Percentiles rank a stretch among this genome's conserved stretches.
Evolutionary conservation across 2,113 vertebrate species (phyloP).

Genomic region (Lepus europaeus): DNA sequence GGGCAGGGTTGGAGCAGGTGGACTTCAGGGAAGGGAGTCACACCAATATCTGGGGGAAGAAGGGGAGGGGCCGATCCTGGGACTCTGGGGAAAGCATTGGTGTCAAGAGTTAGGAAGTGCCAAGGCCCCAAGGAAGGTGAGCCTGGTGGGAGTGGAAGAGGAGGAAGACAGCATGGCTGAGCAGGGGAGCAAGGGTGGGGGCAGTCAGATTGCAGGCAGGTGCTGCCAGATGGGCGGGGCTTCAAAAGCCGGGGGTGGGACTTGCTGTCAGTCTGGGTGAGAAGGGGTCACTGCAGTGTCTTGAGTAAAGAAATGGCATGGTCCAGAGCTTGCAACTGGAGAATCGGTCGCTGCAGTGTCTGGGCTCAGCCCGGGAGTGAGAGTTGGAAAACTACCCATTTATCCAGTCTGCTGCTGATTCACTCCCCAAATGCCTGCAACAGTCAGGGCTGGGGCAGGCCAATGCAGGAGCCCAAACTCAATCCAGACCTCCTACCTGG

Average conservation of each 20-base stretch:
- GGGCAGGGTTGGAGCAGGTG: not conserved
- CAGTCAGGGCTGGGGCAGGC: too few species aligned
- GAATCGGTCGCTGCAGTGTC: not conserved
- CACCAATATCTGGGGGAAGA: not conserved
- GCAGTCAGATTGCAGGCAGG: not conserved
- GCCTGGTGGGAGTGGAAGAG: not conserved
- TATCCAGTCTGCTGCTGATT: too few species aligned
- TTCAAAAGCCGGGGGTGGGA: not conserved
- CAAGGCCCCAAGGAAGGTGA: not conserved
- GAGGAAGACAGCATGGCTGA: not conserved
- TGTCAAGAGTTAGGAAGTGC: not conserved
- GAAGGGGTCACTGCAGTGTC: not conserved
- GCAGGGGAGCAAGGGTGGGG: not conserved
- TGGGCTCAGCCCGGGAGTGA: not conserved
- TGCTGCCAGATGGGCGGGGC: not conserved
- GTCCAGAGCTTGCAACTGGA: not conserved
- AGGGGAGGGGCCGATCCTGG: not conserved
- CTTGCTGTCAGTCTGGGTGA: not conserved
- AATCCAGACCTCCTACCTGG: too few species aligned
- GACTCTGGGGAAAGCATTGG: not conserved
- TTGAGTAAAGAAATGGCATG: not conserved
- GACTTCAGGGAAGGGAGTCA: not conserved
- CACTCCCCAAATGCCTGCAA: not conserved
- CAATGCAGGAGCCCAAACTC: too few species aligned
- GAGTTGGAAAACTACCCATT: not conserved